Evolutionary conservation across 2,113 vertebrate species (phyloP).

Genomic region (Mionectes macconnelli): DNA sequence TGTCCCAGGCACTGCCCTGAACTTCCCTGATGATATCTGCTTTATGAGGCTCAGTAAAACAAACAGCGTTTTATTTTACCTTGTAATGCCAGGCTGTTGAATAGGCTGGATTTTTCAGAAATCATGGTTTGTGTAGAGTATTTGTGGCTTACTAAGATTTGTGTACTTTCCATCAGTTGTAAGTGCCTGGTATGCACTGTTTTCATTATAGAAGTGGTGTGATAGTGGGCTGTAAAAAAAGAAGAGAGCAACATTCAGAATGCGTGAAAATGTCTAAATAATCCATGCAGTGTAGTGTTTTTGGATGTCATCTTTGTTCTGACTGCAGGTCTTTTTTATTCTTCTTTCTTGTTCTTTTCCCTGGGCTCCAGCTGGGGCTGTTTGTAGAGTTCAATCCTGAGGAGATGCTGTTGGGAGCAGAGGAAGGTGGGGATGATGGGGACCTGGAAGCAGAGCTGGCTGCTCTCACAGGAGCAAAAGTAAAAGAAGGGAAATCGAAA

Average conservation of each 20-base stretch:
- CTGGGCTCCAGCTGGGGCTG: constrained; percentile 84
- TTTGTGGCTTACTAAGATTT: background rate
- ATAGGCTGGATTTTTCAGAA: background rate
- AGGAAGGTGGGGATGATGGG: constrained; percentile 78
- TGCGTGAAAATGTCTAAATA: background rate
- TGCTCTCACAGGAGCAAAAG: constrained; percentile 81
- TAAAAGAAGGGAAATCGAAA: constrained; percentile 66
- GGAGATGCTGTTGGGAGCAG: constrained; percentile 81
- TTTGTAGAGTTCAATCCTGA: constrained; percentile 88
- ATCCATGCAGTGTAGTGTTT: background rate
- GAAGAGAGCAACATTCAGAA: background rate
- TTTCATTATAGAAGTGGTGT: background rate
- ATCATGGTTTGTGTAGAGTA: background rate
- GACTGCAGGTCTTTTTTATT: background rate
- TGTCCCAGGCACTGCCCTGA: background rate
- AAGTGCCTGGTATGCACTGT: background rate
- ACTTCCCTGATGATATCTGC: background rate
- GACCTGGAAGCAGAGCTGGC: constrained; percentile 92
- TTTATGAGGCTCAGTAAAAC: background rate
- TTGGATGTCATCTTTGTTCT: background rate
- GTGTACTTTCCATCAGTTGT: background rate
- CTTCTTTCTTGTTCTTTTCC: background rate
- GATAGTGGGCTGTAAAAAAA: background rate
- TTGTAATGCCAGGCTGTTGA: background rate
- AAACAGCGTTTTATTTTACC: background rate